Percentiles rank a stretch among this genome's conserved stretches.
These are phyloP conservation scores for Agrotis puta DNA, from an alignment of 2,888 invertebrate genomes.

Conservation along the genomic window DNA sequence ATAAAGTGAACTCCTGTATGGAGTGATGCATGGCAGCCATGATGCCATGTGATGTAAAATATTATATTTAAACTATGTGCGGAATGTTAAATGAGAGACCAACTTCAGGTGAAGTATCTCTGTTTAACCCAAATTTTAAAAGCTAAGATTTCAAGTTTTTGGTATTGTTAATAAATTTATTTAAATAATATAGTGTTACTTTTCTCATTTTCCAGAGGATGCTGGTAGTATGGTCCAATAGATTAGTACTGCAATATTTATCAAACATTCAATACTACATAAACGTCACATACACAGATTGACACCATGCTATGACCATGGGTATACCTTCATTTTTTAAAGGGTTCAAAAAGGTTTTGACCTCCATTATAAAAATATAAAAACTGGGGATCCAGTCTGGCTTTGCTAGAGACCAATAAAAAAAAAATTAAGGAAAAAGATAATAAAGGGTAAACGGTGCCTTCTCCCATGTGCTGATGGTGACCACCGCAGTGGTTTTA, in stretches of 20 bases:
- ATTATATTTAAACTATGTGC: slow-evolving; percentile 58
- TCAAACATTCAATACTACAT: background rate
- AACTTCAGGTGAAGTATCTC: slow-evolving; percentile 61
- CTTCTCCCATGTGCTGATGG: no score
- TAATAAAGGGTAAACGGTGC: no score
- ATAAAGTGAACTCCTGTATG: slow-evolving; percentile 50
- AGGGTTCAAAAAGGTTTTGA: no score
- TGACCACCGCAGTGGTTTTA: no score
- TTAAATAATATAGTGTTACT: slow-evolving; percentile 58
- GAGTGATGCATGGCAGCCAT: slow-evolving; percentile 29
- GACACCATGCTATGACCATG: no score
- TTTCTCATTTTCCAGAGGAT: background rate
- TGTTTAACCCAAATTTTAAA: slow-evolving; percentile 69
- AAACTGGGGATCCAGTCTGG: no score
- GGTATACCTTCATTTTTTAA: no score
- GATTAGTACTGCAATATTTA: background rate
- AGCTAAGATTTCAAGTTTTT: slow-evolving; percentile 79
- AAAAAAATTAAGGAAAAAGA: no score
- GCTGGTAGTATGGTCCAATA: background rate
- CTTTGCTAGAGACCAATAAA: no score
- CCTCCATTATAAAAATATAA: no score
- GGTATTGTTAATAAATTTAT: slow-evolving; percentile 82
- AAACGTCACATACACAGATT: background rate
- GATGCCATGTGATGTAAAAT: slow-evolving; percentile 60
- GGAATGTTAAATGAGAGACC: slow-evolving; percentile 68